Evolutionary conservation across 2,797 vertebrate genomes (phyloP).

Genomic region (Labeo calbasu): DNA sequence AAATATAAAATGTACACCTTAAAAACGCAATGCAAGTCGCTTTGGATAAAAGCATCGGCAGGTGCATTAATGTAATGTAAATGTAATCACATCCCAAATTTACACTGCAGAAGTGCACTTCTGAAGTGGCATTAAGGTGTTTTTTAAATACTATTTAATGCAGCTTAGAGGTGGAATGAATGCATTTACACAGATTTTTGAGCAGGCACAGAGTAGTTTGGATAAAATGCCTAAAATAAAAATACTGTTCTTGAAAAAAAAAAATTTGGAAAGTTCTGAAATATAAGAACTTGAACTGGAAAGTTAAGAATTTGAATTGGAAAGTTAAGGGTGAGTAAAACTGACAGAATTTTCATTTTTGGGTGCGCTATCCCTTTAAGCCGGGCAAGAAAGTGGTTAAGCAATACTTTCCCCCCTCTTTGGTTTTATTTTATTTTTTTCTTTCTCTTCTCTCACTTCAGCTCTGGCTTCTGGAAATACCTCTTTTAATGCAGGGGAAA

Average conservation of each 20-base stretch:
- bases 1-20: neutral
- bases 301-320: neutral
- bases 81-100: neutral
- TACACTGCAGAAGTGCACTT: neutral
- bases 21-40: neutral
- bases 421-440: slow-evolving; percentile 21
- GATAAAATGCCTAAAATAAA: too few species aligned
- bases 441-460: slow-evolving; percentile 68
- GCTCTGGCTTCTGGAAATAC: slow-evolving; percentile 70
- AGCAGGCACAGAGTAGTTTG: too few species aligned
- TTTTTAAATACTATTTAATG: neutral
- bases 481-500: slow-evolving; percentile 72
- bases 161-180: neutral
- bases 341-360: slow-evolving; percentile 27
- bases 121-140: neutral
- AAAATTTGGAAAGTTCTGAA: too few species aligned
- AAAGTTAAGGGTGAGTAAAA: neutral
- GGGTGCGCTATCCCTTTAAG: slow-evolving; percentile 17
- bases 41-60: neutral
- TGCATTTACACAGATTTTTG: neutral
- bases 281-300: too few species aligned
- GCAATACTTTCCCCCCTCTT: slow-evolving; percentile 76
- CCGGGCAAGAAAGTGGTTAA: slow-evolving; percentile 66
- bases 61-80: neutral
- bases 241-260: too few species aligned